These are phyloP conservation scores for Xyliphius kryptos DNA, from an alignment of 2,113 vertebrate genomes.

Conservation along the genomic window DNA sequence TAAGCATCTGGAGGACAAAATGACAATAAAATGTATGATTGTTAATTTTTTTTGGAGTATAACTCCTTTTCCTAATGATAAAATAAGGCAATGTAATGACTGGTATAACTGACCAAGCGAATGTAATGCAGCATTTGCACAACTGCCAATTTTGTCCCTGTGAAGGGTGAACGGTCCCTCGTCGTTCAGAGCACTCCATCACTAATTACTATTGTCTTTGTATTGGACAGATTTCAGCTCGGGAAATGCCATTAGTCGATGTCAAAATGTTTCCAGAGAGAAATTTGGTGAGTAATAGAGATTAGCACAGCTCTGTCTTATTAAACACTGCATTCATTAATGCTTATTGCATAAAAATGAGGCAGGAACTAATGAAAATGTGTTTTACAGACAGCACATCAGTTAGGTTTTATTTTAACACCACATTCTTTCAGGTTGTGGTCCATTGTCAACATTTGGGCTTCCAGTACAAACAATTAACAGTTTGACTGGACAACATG, in stretches of 20 bases:
- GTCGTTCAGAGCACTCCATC: conserved; percentile 62
- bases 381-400: too few species aligned
- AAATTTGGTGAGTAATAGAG: conserved; percentile 59
- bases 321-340: too few species aligned
- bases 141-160: conserved; percentile 48
- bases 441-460: too few species aligned
- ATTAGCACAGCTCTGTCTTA: conserved; percentile 55
- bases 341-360: too few species aligned
- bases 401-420: too few species aligned
- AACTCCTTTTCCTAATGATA: conserved; percentile 2
- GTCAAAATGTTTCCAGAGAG: conserved; percentile 64
- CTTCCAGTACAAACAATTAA: too few species aligned
- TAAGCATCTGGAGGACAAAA: background rate
- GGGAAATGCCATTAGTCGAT: conserved; percentile 66
- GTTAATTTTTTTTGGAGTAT: background rate
- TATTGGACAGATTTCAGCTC: conserved; percentile 60
- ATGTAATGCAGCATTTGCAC: conserved; percentile 20
- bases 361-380: too few species aligned
- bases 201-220: conserved; percentile 67
- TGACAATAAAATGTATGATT: conserved; percentile 5
- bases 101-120: conserved; percentile 20
- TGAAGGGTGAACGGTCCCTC: conserved; percentile 50
- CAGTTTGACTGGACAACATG: too few species aligned
- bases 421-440: too few species aligned
- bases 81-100: conserved; percentile 6